Base-by-base conservation (phyloP, 92 coral and sea anemone genomes). In the Umimayanthus kanabou region DNA sequence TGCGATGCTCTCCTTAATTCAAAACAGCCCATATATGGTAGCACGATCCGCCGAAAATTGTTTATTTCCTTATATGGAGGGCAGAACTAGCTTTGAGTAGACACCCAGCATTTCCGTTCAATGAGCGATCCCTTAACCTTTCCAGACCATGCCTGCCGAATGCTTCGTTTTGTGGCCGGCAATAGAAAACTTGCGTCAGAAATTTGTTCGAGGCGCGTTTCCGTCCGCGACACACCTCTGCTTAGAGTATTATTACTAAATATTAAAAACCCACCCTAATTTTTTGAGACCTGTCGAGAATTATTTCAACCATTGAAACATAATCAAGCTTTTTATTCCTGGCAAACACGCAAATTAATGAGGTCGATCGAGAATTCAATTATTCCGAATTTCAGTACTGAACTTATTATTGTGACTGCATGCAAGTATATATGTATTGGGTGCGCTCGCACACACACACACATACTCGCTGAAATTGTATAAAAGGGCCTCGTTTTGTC, bases 1-100 rank as follows among this genome's bases (percentile, higher is more conserved):
- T 39, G 23, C 45, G 9, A 39, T 9, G 79, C 45, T 14, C 26
- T 37, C 50, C 11, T 39, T 37, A 13, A 71, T 71, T 22, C 18
- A 30, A 80, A 33, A 20, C 45, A 80, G 29, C 15, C 85, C 73
- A 58, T 53, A 80, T 80, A 37, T 40, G 85, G 82, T 79, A 79
- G 28, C 29, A 30, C 29, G 82, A 26, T 50, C 53, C 23, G 26
- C n/a, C 42, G 33, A 76, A 33, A 9, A 37, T 11, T 33, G 53
- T 7, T 58, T 22, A 30, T 28, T 80, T 2, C 85, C 85, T 37
- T 57, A 80, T 80, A 5, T 64, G 85, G 85, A 43, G 20, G n/a
- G 50, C 42, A 57, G 14, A 58, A 15, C 13, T 53, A 9, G 6
- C 26, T 7, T 80, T 58, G 16, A 22, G 50, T 37, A 1, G 39